These are phyloP conservation scores for Grammomys surdaster DNA, from an alignment of 2,113 vertebrate species.

Conservation along the genomic window DNA sequence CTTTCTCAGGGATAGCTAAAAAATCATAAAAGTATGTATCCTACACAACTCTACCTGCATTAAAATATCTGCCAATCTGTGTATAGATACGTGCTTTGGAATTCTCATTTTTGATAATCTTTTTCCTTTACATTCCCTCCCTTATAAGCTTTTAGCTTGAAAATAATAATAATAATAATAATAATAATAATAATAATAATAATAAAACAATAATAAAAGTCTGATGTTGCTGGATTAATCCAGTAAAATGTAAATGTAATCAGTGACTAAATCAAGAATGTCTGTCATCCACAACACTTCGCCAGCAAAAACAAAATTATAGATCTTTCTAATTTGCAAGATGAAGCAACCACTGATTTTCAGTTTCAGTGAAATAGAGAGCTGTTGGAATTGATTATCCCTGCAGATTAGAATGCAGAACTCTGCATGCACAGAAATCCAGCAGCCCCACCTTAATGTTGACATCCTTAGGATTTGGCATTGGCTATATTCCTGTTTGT, in stretches of 20 bases:
- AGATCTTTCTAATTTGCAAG: constrained; percentile 76
- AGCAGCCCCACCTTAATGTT: not conserved
- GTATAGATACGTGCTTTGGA: not conserved
- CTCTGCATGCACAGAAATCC: not conserved
- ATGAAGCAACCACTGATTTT: constrained; percentile 82
- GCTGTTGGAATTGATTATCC: constrained; percentile 73
- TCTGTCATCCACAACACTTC: constrained; percentile 73
- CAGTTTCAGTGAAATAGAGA: constrained; percentile 65
- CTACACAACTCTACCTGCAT: not conserved
- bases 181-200: too few relatives aligned
- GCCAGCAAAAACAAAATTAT: constrained; percentile 80
- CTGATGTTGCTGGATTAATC: constrained; percentile 70
- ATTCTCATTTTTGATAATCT: constrained; percentile 23
- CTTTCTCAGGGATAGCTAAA: not conserved
- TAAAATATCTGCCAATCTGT: constrained; percentile 33
- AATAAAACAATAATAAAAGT: not conserved
- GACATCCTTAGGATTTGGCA: not conserved
- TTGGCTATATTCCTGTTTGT: not conserved
- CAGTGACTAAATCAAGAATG: constrained; percentile 77
- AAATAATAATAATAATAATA: too few relatives aligned
- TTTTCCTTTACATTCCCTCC: constrained; percentile 39
- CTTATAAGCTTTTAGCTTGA: constrained; percentile 62
- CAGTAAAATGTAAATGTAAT: constrained; percentile 81
- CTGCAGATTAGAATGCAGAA: constrained; percentile 50
- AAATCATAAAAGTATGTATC: not conserved